Evolutionary conservation across 1,140 invertebrate species (phyloP), one percentile per base, ranked within the genome.

Genomic region (Aphelenchoides avenae): DNA sequence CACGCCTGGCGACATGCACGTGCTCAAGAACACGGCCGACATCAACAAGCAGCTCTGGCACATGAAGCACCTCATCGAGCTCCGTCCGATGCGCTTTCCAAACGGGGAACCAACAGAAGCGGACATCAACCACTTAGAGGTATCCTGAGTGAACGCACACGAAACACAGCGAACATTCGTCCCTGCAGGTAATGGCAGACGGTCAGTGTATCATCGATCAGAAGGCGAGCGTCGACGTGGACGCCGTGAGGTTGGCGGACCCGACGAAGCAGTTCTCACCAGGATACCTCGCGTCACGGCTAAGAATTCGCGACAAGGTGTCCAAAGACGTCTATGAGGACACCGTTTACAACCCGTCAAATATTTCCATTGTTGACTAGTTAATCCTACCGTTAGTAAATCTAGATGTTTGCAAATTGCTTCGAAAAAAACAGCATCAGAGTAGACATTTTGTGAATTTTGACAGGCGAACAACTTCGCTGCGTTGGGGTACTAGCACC

Each of bases 61-160:
- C 20, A 33, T 71, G 27, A 71, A 71, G 37, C 69, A 71, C 52
- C 46, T 71, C 20, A 72, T 71, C 33, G 69, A 71, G 42, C 15
- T 71, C 27, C 47, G 46, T n/a, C 69, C 69, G 0, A 24, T 71
- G 5, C 29, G 42, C 27, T 71, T 71, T 44, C 63, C 67, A 2
- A 62, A 70, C 41, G 69, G 69, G 6, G 69, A 71, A 42, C 69
- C 69, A 9, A 73, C 66, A 0, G 66, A 46, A 13, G 56, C 49
- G 6, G 69, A 71, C 44, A 34, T 71, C 18, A 11, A 33, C n/a
- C 49, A 47, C 9, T 51, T 60, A 5, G 41, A 52, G 30, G 41
- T 70, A 9, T 18, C 13, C 9, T 40, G 68, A 9, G 67, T 71
- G 43, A 69, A 69, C 27, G n/a, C n/a, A n/a, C n/a, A n/a, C n/a